These are phyloP conservation scores for Actias luna DNA, from an alignment of 2,888 invertebrate species.

Conservation along the genomic window DNA sequence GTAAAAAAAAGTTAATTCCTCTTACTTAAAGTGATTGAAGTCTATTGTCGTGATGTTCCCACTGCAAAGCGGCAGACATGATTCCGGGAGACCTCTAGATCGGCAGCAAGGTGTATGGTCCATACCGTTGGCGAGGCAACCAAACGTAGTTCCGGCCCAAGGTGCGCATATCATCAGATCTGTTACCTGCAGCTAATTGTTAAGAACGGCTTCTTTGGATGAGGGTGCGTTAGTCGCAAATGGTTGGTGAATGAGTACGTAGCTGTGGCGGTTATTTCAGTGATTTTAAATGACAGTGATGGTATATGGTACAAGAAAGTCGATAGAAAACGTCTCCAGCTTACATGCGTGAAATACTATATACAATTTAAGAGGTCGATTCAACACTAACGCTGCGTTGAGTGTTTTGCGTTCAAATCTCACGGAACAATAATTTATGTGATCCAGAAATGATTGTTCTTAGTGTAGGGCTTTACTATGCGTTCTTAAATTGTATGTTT, in stretches of 20 bases:
- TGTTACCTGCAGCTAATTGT: slow-evolving; percentile 84
- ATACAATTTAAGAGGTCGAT: too few species aligned
- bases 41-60: slow-evolving; percentile 90
- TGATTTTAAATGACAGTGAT: neutral
- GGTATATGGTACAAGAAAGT: too few species aligned
- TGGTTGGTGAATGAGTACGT: slow-evolving; percentile 40
- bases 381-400: too few species aligned
- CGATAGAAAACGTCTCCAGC: too few species aligned
- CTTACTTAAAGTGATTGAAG: slow-evolving; percentile 91
- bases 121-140: slow-evolving; percentile 89
- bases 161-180: slow-evolving; percentile 95
- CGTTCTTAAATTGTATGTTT: too few species aligned
- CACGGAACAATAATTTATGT: too few species aligned
- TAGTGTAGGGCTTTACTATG: too few species aligned
- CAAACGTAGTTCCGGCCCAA: slow-evolving; percentile 91
- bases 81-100: slow-evolving; percentile 87
- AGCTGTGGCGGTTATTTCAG: neutral
- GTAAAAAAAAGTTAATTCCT: neutral
- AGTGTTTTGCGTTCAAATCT: too few species aligned
- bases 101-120: slow-evolving; percentile 92
- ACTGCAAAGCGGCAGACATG: slow-evolving; percentile 89
- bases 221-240: slow-evolving; percentile 71
- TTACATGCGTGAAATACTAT: too few species aligned
- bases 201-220: slow-evolving; percentile 52
- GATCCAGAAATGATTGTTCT: too few species aligned